These are phyloP conservation scores for Heliconius sara DNA, from an alignment of 2,888 invertebrate genomes.

Conservation along the genomic window DNA sequence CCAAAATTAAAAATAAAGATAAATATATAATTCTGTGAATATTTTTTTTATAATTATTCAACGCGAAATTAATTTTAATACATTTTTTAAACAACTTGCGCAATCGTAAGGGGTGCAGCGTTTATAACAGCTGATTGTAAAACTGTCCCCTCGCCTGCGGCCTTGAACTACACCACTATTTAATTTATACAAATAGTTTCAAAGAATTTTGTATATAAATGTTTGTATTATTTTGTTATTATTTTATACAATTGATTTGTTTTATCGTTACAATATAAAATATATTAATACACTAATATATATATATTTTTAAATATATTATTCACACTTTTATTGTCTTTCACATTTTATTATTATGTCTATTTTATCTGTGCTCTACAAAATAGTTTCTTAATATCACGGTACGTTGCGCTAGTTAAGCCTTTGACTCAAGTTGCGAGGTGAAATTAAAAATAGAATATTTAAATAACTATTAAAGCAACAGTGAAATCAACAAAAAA, in stretches of 20 bases:
- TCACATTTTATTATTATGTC: neutral
- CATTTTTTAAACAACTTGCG: neutral
- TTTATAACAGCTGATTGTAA: constrained; percentile 74
- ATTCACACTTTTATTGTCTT: neutral
- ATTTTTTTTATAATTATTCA: neutral
- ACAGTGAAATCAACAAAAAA: neutral
- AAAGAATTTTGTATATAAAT: neutral
- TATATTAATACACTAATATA: neutral
- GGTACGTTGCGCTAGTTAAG: constrained; percentile 22
- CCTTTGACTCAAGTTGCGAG: constrained; percentile 17
- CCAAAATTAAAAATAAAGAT: neutral
- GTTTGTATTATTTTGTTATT: neutral
- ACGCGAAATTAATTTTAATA: neutral
- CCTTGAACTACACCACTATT: constrained; percentile 82
- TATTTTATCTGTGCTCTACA: neutral
- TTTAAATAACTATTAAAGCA: constrained; percentile 13
- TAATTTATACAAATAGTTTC: neutral
- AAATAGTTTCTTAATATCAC: constrained; percentile 18
- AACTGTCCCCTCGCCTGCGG: constrained; percentile 77
- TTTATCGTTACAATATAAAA: neutral
- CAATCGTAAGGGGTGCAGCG: constrained; percentile 4
- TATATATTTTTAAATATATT: neutral
- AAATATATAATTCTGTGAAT: too few species aligned
- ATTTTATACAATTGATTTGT: neutral
- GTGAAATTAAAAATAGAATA: constrained; percentile 18